A percentile compares a stretch with the other conserved stretches of the same genome.
Evolutionary conservation across 2,888 invertebrate genomes (phyloP).

Genomic region (Calephelis perditalis): DNA sequence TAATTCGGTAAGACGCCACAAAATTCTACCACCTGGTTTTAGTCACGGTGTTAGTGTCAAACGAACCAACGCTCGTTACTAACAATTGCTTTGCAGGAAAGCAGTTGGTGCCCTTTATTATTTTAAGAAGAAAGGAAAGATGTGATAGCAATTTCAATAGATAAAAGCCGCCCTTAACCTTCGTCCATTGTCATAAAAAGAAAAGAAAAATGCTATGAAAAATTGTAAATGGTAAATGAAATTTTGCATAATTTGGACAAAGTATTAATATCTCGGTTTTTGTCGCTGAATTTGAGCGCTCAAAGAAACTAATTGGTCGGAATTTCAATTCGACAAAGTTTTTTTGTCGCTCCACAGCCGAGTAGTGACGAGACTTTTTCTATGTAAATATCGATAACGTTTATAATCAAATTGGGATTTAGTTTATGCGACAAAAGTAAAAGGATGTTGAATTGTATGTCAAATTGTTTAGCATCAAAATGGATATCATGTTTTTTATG

Average conservation of each 20-base stretch:
- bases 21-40: no score
- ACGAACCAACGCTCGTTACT: no score
- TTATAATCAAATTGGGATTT: background rate
- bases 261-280: constrained; percentile 16
- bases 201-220: background rate
- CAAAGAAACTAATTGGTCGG: constrained; percentile 49
- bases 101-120: no score
- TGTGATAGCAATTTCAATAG: constrained; percentile 9
- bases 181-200: background rate
- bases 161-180: background rate
- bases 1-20: no score
- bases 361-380: constrained; percentile 12
- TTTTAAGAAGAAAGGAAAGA: background rate
- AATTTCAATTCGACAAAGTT: constrained; percentile 42
- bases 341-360: constrained; percentile 29
- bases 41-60: no score
- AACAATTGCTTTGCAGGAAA: no score
- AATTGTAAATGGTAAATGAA: constrained; percentile 5
- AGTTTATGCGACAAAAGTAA: no score
- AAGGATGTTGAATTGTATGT: no score
- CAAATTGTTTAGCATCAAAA: no score
- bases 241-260: constrained; percentile 1
- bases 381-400: constrained; percentile 1
- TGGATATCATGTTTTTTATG: no score
- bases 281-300: constrained; percentile 29